These are phyloP conservation scores for Brachypteracias leptosomus DNA, from an alignment of 2,113 vertebrate genomes.

Conservation along the genomic window DNA sequence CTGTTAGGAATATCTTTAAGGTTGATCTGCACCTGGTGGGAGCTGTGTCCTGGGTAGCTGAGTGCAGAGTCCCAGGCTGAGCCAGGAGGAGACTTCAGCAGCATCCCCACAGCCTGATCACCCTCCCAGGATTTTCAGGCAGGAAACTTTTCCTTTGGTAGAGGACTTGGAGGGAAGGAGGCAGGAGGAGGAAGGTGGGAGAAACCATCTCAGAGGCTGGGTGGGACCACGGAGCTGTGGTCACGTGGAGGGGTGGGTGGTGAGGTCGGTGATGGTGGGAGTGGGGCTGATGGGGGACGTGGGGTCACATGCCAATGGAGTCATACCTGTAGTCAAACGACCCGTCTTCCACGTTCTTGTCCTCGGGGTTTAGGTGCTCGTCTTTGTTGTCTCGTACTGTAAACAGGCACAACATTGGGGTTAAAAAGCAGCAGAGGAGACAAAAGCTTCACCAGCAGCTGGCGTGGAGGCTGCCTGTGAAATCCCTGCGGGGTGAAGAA, in stretches of 20 bases:
- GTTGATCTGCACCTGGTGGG: rapidly evolving
- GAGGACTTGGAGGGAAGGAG: neutral
- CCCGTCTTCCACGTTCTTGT: conserved; percentile 93
- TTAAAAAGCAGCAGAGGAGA: neutral
- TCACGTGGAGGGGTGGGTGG: neutral
- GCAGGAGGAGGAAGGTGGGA: conserved; percentile 3
- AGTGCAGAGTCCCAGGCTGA: neutral
- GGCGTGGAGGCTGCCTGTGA: neutral
- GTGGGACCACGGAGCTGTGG: neutral
- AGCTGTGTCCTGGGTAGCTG: neutral
- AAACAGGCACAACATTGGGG: neutral
- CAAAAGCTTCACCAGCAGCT: neutral
- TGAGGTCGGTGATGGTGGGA: neutral
- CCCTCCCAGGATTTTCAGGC: neutral
- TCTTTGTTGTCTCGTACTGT: conserved; percentile 94
- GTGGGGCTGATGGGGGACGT: neutral
- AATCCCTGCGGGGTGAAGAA: neutral
- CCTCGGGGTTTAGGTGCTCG: conserved; percentile 87
- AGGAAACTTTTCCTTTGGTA: neutral
- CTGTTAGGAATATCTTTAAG: rapidly evolving
- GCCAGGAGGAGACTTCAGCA: neutral
- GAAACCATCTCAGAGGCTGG: neutral
- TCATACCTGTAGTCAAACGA: conserved; percentile 96
- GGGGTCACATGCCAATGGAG: neutral
- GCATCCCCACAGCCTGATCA: neutral